Base-by-base conservation (phyloP, 64 coral and sea anemone genomes). In the Montipora foliosa region DNA sequence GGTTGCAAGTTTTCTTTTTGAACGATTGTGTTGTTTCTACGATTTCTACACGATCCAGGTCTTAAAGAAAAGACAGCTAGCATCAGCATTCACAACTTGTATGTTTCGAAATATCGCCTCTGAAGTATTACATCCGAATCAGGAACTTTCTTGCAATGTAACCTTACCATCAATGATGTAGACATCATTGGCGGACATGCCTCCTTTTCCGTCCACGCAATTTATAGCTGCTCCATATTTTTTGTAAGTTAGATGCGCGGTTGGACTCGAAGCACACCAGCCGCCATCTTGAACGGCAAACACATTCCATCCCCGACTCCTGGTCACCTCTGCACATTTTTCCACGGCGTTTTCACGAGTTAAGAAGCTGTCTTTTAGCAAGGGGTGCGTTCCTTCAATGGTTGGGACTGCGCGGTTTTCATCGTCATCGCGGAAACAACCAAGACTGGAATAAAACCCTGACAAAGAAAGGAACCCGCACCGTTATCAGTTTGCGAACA, bases 221-320 rank as follows among this genome's bases (percentile, higher is more conserved):
- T 98, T 98, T n/a, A 83, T 60, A 13, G 96, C 96, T 70, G 73
- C 82, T 58, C 93, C 96, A 72, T 98, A 95, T 83, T 78, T 98
- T 70, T 92, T 92, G 79, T 95, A 98, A 1, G 58, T 92, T n/a
- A 89, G 90, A 80, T 98, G 96, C 64, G 96, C 96, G 14, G 57
- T 92, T 8, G 93, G 53, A 53, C 96, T 92, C 49, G 96, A 98
- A 14, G 96, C 89, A 83, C 96, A 98, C 96, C 96, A 98, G 8
- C 96, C 96, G 16, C 96, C 96, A 92, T 92, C 93, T 90, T 98
- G 96, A 52, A 98, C 91, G 22, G 89, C 96, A 84, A 98, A 98
- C 5, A 95, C 96, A 62, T 88, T 94, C 78, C 87, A 98, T 6
- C 96, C 96, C 13, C 96, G 93, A 74, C 20, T 95, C 66, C 88